A percentile compares a stretch with the other conserved stretches of the same genome.
Conservation (phyloP, 2,888 invertebrate genomes). For the Strigamia transsilvanica region DNA sequence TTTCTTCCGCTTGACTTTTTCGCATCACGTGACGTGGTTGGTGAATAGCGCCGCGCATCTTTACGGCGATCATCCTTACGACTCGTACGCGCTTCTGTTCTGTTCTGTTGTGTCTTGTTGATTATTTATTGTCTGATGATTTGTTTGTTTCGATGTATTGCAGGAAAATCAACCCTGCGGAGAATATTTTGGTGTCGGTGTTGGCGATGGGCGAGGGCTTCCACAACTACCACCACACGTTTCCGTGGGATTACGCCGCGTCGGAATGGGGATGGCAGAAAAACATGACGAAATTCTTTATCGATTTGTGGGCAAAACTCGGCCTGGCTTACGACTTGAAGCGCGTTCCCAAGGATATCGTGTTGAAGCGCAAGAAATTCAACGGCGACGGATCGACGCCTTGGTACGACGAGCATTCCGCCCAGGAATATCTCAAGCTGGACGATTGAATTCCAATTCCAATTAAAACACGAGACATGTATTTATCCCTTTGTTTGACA, state of each 20-base stretch:
- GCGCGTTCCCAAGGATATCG: conserved; percentile 74
- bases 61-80: conserved; percentile 66
- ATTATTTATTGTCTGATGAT: too few species aligned
- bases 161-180: conserved; percentile 59
- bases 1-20: conserved; percentile 64
- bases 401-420: conserved; percentile 20
- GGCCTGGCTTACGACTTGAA: conserved; percentile 90
- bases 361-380: conserved; percentile 74
- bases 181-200: conserved; percentile 59
- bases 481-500: not conserved
- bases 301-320: conserved; percentile 81
- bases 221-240: conserved; percentile 94
- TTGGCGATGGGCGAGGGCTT: conserved; percentile 85
- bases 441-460: not conserved
- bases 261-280: conserved; percentile 78
- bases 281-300: conserved; percentile 79
- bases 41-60: conserved; percentile 66
- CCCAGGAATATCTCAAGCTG: not conserved
- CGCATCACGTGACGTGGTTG: conserved; percentile 66
- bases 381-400: conserved; percentile 74
- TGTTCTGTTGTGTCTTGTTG: too few species aligned
- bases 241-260: conserved; percentile 93
- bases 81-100: conserved; percentile 58
- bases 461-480: not conserved
- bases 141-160: not conserved